Evolutionary conservation across 1,140 invertebrate species (phyloP).

Genomic region (Phymastichus coffea): DNA sequence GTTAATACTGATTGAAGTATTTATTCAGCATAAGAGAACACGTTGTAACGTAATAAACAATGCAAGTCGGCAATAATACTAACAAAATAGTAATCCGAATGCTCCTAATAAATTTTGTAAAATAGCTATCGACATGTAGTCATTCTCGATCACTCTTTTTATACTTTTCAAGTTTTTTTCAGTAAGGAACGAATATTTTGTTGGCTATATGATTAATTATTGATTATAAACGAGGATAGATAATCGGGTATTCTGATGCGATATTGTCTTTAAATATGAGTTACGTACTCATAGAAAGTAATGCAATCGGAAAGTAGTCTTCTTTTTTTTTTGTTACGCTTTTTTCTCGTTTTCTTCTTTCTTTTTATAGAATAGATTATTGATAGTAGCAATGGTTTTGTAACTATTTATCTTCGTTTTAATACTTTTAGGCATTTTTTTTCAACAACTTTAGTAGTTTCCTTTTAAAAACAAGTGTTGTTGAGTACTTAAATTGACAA

Average conservation of each 20-base stretch:
- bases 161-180: no score
- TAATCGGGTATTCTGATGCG: conserved; percentile 6
- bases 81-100: no score
- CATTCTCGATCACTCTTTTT: conserved; percentile 11
- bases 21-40: no score
- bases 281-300: no score
- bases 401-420: conserved; percentile 12
- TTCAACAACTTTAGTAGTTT: conserved; percentile 5
- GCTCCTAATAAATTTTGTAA: conserved; percentile 15
- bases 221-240: conserved; percentile 15
- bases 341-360: conserved; percentile 15
- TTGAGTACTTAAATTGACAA: no score
- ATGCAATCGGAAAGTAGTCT: conserved; percentile 9
- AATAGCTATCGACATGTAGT: no score
- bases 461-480: no score
- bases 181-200: conserved; percentile 19
- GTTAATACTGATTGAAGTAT: conserved; percentile 23
- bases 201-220: conserved; percentile 21
- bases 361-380: not conserved
- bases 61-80: no score
- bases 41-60: no score
- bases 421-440: conserved; percentile 24
- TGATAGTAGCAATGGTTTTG: no score
- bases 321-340: no score
- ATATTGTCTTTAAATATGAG: conserved; percentile 28